Evolutionary conservation across 2,797 vertebrate species (phyloP).

Genomic region (Acanthis flammea): DNA sequence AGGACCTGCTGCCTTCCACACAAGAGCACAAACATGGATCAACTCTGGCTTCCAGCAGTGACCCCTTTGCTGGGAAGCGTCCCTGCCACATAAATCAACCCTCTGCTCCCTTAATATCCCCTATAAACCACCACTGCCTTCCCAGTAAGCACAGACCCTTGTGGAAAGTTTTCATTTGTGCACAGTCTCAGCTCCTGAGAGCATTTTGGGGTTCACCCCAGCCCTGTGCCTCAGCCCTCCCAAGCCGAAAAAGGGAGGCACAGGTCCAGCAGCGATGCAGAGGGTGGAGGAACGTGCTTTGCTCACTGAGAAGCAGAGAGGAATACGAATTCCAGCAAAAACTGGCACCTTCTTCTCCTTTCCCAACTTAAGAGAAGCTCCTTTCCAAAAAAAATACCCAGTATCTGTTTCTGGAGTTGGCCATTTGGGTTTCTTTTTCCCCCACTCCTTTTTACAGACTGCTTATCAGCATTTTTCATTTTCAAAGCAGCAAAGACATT

Average conservation of each 20-base stretch:
- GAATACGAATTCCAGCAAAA: background rate
- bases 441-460: background rate
- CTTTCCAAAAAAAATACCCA: background rate
- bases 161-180: background rate
- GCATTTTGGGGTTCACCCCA: background rate
- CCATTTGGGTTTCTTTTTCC: accelerated
- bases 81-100: background rate
- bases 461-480: constrained; percentile 38
- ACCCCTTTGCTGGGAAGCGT: background rate
- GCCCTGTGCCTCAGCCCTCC: background rate
- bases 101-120: background rate
- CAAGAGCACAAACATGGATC: background rate
- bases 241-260: background rate
- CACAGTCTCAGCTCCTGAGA: background rate
- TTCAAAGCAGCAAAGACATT: constrained; percentile 45
- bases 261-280: accelerated
- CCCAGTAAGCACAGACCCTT: background rate
- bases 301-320: background rate
- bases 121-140: background rate
- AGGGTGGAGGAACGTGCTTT: background rate
- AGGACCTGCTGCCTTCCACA: background rate
- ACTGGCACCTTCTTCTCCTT: background rate
- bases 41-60: background rate
- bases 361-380: background rate
- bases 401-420: background rate